Evolutionary conservation across 2,888 invertebrate species (phyloP), one percentile per base, ranked within the genome.

Genomic region (Chorisops tibialis): DNA sequence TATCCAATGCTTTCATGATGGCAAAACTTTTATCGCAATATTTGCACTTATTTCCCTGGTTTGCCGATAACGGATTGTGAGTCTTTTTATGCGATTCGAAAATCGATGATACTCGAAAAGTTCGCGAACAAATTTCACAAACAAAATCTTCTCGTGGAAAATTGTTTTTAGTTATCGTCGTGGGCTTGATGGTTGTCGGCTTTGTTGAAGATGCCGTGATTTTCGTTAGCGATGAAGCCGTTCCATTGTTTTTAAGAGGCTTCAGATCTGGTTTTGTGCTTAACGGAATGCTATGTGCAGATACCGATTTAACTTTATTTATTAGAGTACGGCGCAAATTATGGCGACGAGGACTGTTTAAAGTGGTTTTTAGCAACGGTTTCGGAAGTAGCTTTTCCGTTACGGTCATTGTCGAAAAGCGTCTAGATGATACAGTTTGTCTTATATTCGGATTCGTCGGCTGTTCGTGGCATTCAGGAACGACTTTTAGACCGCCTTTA

Each of bases 11-110:
- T 35, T 60, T 50, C 22, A n/a, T 19, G 16, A 60, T 50, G 5
- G 50, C 60, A 51, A 60, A 60, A 7, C 35, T 24, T 43, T 60
- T 60, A 49, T 60, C 60, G 24, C 60, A 60, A 18, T 39, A 60
- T 60, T 50, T 60, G 35, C 60, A 60, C 1, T 38, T 60, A n/a
- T 60, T 60, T 1, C 19, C 19, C 4, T 37, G 21, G 14, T 48
- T 59, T 2, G 21, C 11, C 4, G 35, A 19, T 19, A 45, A n/a
- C 7, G 22, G 37, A n/a, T 59, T 47, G 16, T 59, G 59, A 2
- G 59, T 37, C 12, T 59, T 59, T 21, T 59, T 48, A 21, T 59
- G 59, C 2, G 48, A 37, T 48, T 59, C 48, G 48, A 48, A 59
- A 22, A 48, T 48, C n/a, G 59, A 59, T 7, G 47, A 48, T n/a